These are phyloP conservation scores for Phenganax marumi DNA, from an alignment of 92 coral and sea anemone species.

Conservation along the genomic window DNA sequence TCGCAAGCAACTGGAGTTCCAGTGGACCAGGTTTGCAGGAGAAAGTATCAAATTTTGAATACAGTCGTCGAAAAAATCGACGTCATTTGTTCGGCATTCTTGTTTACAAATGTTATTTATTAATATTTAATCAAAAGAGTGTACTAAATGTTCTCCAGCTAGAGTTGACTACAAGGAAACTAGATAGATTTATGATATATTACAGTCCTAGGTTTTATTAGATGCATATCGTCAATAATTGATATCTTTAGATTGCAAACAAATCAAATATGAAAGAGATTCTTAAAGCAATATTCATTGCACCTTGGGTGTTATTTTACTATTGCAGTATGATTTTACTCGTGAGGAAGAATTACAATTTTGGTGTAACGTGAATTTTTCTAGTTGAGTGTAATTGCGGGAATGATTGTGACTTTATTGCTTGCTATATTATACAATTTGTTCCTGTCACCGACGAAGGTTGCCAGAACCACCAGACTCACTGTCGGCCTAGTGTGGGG, in stretches of 20 bases:
- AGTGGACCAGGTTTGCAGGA: conserved; percentile 23
- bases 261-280: too few relatives aligned
- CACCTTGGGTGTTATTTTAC: neutral
- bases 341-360: neutral
- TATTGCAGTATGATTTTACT: neutral
- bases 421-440: conserved; percentile 67
- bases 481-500: conserved; percentile 65
- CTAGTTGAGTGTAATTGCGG: conserved; percentile 4
- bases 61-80: neutral
- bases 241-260: too few relatives aligned
- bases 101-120: conserved; percentile 8
- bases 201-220: too few relatives aligned
- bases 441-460: conserved; percentile 61
- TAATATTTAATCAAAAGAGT: neutral
- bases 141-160: neutral
- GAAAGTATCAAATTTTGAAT: neutral
- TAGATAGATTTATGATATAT: neutral
- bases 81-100: neutral
- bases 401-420: conserved; percentile 59
- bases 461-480: conserved; percentile 57
- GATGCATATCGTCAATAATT: too few relatives aligned
- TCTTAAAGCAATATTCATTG: too few relatives aligned
- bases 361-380: neutral
- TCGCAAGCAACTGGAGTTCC: conserved; percentile 26
- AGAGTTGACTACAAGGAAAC: neutral